Evolutionary conservation across 2,797 vertebrate species (phyloP).

Genomic region (Megaceryle alcyon): DNA sequence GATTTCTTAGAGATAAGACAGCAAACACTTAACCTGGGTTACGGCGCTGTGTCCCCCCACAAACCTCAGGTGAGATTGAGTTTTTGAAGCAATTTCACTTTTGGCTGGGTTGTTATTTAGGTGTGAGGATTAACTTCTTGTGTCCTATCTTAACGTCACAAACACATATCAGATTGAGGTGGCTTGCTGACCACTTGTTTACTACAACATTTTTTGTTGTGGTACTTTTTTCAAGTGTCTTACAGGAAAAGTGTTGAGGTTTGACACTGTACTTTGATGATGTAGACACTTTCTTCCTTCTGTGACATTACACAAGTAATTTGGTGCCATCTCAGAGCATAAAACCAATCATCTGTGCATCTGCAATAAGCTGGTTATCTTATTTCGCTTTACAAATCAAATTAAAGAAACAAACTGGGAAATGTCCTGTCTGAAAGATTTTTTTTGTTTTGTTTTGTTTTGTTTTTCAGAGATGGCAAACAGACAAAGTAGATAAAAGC

Average conservation of each 20-base stretch:
- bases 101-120: constrained; percentile 42
- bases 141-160: not conserved
- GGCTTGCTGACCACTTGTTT: not conserved
- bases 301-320: not conserved
- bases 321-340: not conserved
- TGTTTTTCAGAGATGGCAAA: constrained; percentile 1
- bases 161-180: not conserved
- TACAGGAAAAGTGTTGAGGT: not conserved
- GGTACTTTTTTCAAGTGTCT: not conserved
- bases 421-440: not conserved
- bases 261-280: not conserved
- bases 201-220: not conserved
- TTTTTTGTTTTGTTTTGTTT: not conserved
- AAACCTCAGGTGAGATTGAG: constrained; percentile 47
- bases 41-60: not conserved
- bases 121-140: constrained; percentile 36
- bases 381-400: constrained; percentile 30
- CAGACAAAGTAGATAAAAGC: constrained; percentile 51
- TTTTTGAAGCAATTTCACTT: constrained; percentile 63
- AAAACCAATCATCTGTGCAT: not conserved
- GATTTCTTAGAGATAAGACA: constrained; percentile 69
- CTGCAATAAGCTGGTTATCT: not conserved
- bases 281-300: not conserved
- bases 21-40: constrained; percentile 62
- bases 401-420: constrained; percentile 2